Conservation (phyloP, 2,797 vertebrate genomes). For the Miichthys miiuy region DNA sequence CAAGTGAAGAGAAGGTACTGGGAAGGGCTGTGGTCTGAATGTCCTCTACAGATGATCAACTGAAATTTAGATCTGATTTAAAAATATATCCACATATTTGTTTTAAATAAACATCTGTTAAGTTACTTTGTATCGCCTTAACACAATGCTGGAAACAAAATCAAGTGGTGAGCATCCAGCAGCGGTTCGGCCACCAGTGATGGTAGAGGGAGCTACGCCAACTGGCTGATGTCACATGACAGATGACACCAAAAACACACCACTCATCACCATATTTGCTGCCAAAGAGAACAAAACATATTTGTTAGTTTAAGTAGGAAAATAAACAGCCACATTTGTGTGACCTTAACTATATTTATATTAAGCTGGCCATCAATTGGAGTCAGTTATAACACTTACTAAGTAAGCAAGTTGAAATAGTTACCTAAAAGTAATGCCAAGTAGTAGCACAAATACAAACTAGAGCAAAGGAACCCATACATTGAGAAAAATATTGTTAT, state of each 20-base stretch:
- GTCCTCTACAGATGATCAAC: not conserved
- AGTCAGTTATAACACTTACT: not conserved
- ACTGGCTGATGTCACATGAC: too few species aligned
- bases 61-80: not conserved
- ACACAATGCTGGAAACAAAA: too few species aligned
- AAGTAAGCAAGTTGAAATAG: not conserved
- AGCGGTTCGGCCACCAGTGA: too few species aligned
- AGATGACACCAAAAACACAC: too few species aligned
- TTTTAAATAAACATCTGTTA: too few species aligned
- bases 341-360: not conserved
- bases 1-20: conserved; percentile 91
- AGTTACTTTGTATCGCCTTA: too few species aligned
- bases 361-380: not conserved
- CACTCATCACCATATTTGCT: too few species aligned
- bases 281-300: too few species aligned
- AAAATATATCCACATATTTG: not conserved
- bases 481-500: too few species aligned
- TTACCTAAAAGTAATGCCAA: not conserved
- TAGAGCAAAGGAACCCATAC: not conserved
- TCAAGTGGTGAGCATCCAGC: too few species aligned
- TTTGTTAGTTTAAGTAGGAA: not conserved
- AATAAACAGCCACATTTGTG: not conserved
- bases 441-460: not conserved
- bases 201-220: too few species aligned
- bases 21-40: not conserved